Evolutionary conservation across 1,140 invertebrate species (phyloP), one percentile per base, ranked within the genome.

Genomic region (Euwallacea similis): DNA sequence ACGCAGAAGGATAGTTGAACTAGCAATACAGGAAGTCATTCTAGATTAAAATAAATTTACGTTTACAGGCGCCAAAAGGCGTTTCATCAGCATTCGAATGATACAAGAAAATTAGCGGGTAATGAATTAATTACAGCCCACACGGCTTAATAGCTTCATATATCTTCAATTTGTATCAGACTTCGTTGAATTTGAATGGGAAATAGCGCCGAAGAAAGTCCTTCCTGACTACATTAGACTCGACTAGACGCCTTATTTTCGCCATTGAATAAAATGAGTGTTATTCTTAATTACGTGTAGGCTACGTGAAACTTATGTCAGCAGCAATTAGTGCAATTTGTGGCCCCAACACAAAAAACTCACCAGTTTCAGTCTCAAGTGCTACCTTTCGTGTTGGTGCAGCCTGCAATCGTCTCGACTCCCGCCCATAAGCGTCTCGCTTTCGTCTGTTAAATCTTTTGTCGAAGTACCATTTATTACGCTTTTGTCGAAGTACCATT

Each of bases 401-500:
- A 43, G 42, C 21, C 46, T 11, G 46, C 46, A 33, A 58, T 21
- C 21, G 59, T 61, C 59, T 61, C 59, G 59, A 42, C 59, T 61
- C 59, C 59, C 59, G 59, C 59, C 59, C 42, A 61, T 61, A 64
- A 64, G 47, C 16, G 63, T 65, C 63, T 65, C 63, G 63, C 46
- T 65, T 65, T 65, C 63, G 54, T 65, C 63, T 42, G 46, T 55
- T 65, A 55, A 47, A 63, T 46, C 61, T 63, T 63, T 63, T 58
- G 21, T 33, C 21, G 21, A 33, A 33, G 21, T 33, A 47, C 62
- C 62, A 64, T 64, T 64, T 64, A 33, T 33, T 33, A 33, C 10
- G 21, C 44, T 41, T 46, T 63, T 66, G 67, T 61, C 59, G 59
- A 42, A 56, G 67, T 62, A 61, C 67, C 67, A 69, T 69, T 69